These are phyloP conservation scores for Ornithorhynchus anatinus DNA, from an alignment of 2,113 vertebrate species.

Conservation along the genomic window DNA sequence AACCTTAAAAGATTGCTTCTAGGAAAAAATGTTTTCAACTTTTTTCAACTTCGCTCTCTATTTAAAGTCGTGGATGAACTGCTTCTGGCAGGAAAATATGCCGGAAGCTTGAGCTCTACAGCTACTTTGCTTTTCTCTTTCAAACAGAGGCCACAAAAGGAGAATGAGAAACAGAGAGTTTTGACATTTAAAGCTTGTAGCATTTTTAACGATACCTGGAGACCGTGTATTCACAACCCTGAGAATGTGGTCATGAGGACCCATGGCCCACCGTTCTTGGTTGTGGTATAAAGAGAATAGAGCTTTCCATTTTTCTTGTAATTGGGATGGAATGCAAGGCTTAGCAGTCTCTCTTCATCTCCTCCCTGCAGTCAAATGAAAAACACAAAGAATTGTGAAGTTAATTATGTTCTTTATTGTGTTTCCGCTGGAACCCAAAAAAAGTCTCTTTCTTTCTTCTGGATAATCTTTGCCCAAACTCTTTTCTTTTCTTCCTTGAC, in stretches of 20 bases:
- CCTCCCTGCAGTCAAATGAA: conserved; percentile 97
- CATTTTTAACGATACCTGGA: conserved; percentile 81
- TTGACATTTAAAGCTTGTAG: not conserved
- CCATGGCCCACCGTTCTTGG: conserved; percentile 97
- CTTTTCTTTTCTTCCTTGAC: conserved; percentile 77
- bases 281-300: conserved; percentile 99
- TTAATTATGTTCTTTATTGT: conserved; percentile 96
- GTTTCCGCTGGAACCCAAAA: conserved; percentile 78
- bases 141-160: not conserved
- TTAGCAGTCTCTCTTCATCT: conserved; percentile 99
- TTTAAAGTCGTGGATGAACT: not conserved
- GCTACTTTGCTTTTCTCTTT: not conserved
- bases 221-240: conserved; percentile 97
- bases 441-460: conserved; percentile 73
- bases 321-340: conserved; percentile 99
- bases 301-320: conserved; percentile 99
- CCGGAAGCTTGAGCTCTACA: not conserved
- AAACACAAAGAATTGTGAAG: conserved; percentile 96
- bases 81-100: not conserved
- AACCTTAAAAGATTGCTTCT: not conserved
- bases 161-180: conserved; percentile 17
- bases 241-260: conserved; percentile 99
- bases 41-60: not conserved
- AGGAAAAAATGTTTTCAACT: not conserved
- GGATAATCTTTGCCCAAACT: conserved; percentile 81